Evolutionary conservation across 2,888 invertebrate genomes (phyloP), one percentile per base, ranked within the genome.

Genomic region (Catotricha subobsoleta): DNA sequence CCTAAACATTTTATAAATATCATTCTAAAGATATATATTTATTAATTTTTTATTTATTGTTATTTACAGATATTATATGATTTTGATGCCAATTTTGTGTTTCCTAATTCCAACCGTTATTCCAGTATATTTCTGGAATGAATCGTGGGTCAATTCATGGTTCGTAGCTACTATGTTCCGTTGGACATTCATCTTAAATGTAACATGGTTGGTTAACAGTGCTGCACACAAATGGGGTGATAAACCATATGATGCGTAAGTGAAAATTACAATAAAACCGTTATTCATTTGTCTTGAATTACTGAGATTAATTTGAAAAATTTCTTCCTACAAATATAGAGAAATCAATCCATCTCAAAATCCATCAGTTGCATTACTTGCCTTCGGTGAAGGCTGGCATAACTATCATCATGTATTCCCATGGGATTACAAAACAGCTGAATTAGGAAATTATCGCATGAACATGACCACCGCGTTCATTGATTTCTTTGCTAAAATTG

Each of bases 171-270:
- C 77, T 16, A 68, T 80, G 55, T 71, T 86, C 58, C 75, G 90
- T 39, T 90, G 87, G 64, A 68, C 76, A 23, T 71, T 79, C 56
- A 76, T 79, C 35, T 69, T 91, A 41, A 83, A 91, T 60, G 76
- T 79, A 44, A 90, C 90, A 2, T 91, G 88, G 90, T 67, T 83
- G 44, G 87, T 90, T 28, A 91, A 91, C 66, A 84, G 83, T 46
- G 82, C 81, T 2, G 90, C 90, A 2, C 90, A 90, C 65, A 72
- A 79, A 52, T 80, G 74, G 67, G 81, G 81, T 40, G 68, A 71
- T 51, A 76, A 74, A 50, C 80, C 81, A 13, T 81, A 80, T 54
- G 80, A 88, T 60, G 74, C 67, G 67, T 72, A 56, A 64, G 64
- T 58, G 3, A 12, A 12, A 12, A 15, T 40, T 35, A 19, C 18